phyloP scores from a whole-genome alignment of 2,113 vertebrate species.

The Proteles cristata region DNA sequence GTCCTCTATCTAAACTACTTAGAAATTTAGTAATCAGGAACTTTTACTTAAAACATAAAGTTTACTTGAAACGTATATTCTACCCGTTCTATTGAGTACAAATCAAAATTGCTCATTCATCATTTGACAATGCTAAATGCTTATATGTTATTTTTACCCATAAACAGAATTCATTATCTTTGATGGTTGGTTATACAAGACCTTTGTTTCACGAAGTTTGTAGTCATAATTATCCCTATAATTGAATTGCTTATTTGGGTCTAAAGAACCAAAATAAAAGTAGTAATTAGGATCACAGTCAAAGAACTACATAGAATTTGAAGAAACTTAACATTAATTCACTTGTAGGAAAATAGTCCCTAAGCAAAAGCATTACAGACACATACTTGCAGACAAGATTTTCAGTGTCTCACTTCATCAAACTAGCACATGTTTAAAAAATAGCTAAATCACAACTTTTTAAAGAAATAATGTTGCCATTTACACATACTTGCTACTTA shows the following conservation, averaged over 20 bases:
- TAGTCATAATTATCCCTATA: neutral
- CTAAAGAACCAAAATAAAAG: constrained; percentile 22
- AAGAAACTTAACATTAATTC: neutral
- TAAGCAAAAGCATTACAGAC: neutral
- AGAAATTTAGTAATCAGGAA: neutral
- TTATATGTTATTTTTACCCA: neutral
- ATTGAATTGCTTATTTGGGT: neutral
- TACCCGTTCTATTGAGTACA: neutral
- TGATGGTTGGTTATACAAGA: neutral
- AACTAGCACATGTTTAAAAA: neutral
- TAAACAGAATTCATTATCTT: neutral
- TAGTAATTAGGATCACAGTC: neutral
- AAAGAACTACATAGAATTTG: neutral
- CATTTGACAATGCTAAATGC: neutral
- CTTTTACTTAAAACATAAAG: neutral
- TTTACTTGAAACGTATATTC: neutral
- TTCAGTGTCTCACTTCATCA: neutral
- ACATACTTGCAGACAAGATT: neutral
- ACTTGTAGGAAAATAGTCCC: neutral
- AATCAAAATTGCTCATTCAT: neutral
- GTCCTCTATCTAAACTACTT: neutral
- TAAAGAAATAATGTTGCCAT: neutral
- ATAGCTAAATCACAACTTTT: neutral
- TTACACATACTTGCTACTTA: neutral
- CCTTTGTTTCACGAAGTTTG: neutral